Conservation (phyloP, 1,140 invertebrate species). For the Heliothis subflexa region DNA sequence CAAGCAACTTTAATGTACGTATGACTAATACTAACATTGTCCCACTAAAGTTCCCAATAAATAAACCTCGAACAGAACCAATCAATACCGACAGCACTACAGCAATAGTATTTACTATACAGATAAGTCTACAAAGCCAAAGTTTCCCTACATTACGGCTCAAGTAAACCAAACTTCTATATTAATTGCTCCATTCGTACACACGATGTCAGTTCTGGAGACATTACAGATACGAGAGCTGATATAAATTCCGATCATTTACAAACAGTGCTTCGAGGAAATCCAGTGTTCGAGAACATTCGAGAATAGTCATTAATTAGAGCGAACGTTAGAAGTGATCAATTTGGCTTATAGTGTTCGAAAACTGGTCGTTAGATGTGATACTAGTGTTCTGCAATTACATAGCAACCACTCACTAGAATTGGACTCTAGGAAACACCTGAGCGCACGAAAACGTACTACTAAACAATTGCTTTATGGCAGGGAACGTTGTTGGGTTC, state of each 20-base stretch:
- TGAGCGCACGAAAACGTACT: neutral
- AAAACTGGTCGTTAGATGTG: neutral
- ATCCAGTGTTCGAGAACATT: neutral
- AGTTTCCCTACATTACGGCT: neutral
- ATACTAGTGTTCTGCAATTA: neutral
- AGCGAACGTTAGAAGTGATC: conserved; percentile 1
- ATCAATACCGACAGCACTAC: neutral
- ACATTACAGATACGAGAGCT: neutral
- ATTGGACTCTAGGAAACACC: conserved; percentile 15
- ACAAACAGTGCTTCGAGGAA: conserved; percentile 5
- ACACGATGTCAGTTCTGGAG: neutral
- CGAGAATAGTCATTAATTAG: conserved; percentile 3
- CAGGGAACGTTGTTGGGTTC: too few relatives aligned
- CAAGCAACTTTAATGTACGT: too few relatives aligned
- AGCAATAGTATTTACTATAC: too few relatives aligned
- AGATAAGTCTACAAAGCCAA: neutral
- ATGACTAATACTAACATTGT: too few relatives aligned
- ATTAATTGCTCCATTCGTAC: neutral
- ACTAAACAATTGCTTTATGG: too few relatives aligned
- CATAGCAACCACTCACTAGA: conserved; percentile 8
- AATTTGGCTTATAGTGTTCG: neutral
- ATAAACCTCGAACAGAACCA: neutral
- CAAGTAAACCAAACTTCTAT: neutral
- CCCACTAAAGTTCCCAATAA: too few relatives aligned
- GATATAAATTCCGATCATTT: neutral